Evolutionary conservation across 2,797 vertebrate genomes (phyloP), one percentile per base, ranked within the genome.

Genomic region (Anolis apletophallus): DNA sequence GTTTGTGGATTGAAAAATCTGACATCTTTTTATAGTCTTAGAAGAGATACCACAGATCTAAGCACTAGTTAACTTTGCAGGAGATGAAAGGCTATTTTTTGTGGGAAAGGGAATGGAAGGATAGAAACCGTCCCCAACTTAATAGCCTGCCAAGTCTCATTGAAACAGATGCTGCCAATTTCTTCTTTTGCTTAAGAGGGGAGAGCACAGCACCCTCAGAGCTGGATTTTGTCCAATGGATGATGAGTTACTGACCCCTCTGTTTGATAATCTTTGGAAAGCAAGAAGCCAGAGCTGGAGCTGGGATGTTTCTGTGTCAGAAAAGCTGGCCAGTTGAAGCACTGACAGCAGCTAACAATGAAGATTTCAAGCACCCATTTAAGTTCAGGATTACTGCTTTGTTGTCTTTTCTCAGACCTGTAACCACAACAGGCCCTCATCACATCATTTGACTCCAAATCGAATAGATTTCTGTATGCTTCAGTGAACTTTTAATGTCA

Each of bases 401-500:
- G 26, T 77, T 87, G 78, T 29, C 3, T 17, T 46, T 72, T 34
- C 34, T 72, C 23, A 67, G 5, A 91, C 84, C 85, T 81, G 5
- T 10, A 74, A 14, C 54, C 3, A 55, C 23, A 87, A 13, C 26
- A 1, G 52, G n/a, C 40, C 19, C 29, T n/a, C 84, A 81, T 64
- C 14, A 84, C 88, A 88, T 29, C 1, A 88, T 86, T 88, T 69
- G 82, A 32, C 79, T 57, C 3, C 79, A 78, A 64, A n/a, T 68
- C 75, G 36, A 82, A 64, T 52, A 85, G 2, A 85, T 88, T 90
- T 85, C 73, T 87, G 55, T 86, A 85, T 74, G 85, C 13, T 19
- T 85, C 54, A 8, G 7, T 81, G 67, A 79, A 29, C 80, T 83
- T 54, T 88, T 83, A 89, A 75, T 81, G 9, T 77, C 90, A 76